Evolutionary conservation across 2,113 vertebrate genomes (phyloP), one percentile per base, ranked within the genome.

Genomic region (Aegypius monachus): DNA sequence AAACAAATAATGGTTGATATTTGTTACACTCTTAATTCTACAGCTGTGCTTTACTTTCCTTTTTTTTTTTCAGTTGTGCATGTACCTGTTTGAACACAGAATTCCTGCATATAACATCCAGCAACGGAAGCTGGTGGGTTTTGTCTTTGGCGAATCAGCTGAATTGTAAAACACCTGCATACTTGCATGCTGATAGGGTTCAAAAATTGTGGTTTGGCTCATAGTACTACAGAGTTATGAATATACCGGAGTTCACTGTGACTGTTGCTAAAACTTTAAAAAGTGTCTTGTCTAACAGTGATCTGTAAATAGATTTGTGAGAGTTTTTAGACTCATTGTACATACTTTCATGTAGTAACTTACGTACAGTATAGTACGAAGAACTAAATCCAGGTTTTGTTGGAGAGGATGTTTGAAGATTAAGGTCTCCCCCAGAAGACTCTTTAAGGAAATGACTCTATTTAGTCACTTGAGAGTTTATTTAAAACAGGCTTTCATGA

Each of bases 11-110:
- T 21, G 12, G 5, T 73, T 72, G 20, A 1, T 20, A 83, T 86
- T 86, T 94, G 22, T 70, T 73, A 27, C 3, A 16, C 7, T 88
- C 10, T 47, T 68, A 63, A 59, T 93, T 79, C 31, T 92, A 53
- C 31, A 86, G 27, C 68, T 7, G 0, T 95, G 34, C 61, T 88
- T 93, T 92, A 83, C 21, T 92, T 95, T 82, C 3, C 15, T 26
- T 62, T 31, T 75, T 86, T 72, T 0, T 75, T 87, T 72, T 0
- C 81, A 91, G 92, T 81, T 89, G 75, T 90, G 94, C 79, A 85
- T 96, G 88, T 87, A 93, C 90, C 95, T 94, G 90, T 95, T 97
- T 93, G 95, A 95, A 93, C 86, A 67, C 27, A 87, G 78, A 92
- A 78, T 95, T 93, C 75, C 94, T 94, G 80, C 59, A 65, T 87